Conservation (phyloP, 2,797 vertebrate species). For the Mycteria americana region DNA sequence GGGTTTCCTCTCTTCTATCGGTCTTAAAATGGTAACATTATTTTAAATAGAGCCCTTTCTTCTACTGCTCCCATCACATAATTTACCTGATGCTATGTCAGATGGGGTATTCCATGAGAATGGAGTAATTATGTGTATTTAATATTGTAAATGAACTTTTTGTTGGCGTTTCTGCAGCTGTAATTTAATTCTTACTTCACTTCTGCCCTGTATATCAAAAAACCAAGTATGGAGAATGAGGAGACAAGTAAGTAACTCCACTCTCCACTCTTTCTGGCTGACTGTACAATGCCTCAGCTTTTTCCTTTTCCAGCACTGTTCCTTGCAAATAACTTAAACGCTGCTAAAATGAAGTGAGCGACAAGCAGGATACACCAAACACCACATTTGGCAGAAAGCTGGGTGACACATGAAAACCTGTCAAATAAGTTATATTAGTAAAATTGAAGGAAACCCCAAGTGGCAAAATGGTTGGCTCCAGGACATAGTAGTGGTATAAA, state of each 20-base stretch:
- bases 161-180: not conserved
- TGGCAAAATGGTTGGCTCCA: not conserved
- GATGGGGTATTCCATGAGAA: not conserved
- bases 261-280: not conserved
- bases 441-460: not conserved
- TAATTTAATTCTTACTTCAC: not conserved
- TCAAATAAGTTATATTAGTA: not conserved
- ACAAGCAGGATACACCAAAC: conserved; percentile 34
- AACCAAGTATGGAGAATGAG: not conserved
- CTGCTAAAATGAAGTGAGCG: not conserved
- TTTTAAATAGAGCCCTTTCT: not conserved
- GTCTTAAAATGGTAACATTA: not conserved
- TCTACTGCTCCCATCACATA: not conserved
- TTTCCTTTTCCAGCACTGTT: conserved; percentile 24
- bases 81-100: not conserved
- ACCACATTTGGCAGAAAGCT: conserved; percentile 26
- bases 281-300: not conserved
- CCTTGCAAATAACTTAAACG: conserved; percentile 17
- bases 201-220: not conserved
- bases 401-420: not conserved
- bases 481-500: not conserved
- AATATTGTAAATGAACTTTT: not conserved
- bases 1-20: not conserved
- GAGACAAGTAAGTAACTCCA: not conserved
- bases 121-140: not conserved